Evolutionary conservation across 37 sponge, comb jelly and placozoan genomes (phyloP), one percentile per base, ranked within the genome.

Genomic region (Lycopodina hypogea): DNA sequence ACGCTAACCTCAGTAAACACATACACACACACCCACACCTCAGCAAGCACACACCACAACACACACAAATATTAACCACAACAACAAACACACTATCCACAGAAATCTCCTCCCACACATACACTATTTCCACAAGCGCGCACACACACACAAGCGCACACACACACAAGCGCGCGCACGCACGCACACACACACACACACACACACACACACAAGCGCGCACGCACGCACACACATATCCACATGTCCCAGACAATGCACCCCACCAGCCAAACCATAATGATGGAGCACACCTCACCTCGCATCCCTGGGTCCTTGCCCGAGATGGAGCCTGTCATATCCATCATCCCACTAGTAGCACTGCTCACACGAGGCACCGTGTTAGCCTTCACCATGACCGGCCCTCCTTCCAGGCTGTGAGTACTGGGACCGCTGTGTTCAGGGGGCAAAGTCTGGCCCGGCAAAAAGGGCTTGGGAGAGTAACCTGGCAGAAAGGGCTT

Each of bases 281-380:
- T 12, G 48, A 9, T 45, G 48, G 48, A 45, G 26, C 4, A 60
- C 30, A 15, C 7, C 78, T 65, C 18, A 90, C 91, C 91, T 86
- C 82, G 80, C 91, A 90, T 90, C 56, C 87, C 91, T 2, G 76
- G 48, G 12, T 78, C 77, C 65, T 72, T 60, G 30, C 69, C 69
- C 21, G 61, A 45, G 26, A 7, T 52, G 23, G 26, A 40, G 36
- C 8, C 9, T 4, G 37, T 15, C 2, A 26, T 26, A 2, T 39
- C 48, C 19, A 21, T 21, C 40, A 28, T 45, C 24, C 50, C 81
- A 0, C 37, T 42, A 2, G 59, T 56, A 36, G 56, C 56, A 2
- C n/a, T 50, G 22, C 33, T 17, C 9, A 70, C 33, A 32, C 66
- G 66, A 65, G 66, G 66, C 17, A 24, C 66, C 8, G 66, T 65